These are phyloP conservation scores for Micronisus gabar DNA, from an alignment of 2,113 vertebrate genomes.

Conservation along the genomic window DNA sequence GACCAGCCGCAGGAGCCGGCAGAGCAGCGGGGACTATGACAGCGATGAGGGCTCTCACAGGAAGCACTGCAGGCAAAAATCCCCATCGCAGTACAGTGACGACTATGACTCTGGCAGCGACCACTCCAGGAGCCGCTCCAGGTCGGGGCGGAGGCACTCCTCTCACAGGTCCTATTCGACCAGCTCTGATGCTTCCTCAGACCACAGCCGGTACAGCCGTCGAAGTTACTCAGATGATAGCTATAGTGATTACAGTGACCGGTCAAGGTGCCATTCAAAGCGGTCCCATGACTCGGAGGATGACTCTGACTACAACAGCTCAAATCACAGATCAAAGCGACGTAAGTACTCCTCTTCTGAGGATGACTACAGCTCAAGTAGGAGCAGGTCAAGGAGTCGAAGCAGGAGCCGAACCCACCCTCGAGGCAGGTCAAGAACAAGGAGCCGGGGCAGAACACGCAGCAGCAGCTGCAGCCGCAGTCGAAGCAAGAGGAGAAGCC, in stretches of 20 bases:
- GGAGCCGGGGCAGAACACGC: constrained; percentile 84
- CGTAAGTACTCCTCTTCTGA: constrained; percentile 83
- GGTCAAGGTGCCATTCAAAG: constrained; percentile 79
- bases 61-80: constrained; percentile 80
- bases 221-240: constrained; percentile 89
- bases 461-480: constrained; percentile 91
- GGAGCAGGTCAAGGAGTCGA: constrained; percentile 84
- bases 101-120: constrained; percentile 87
- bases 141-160: constrained; percentile 76
- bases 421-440: constrained; percentile 66
- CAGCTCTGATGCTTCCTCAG: constrained; percentile 90
- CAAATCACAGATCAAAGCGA: constrained; percentile 82
- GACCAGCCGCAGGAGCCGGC: constrained; percentile 48
- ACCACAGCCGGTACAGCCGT: constrained; percentile 84
- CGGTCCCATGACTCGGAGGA: constrained; percentile 83
- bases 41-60: constrained; percentile 83
- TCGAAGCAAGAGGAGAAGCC: constrained; percentile 82
- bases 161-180: constrained; percentile 86
- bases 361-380: constrained; percentile 81
- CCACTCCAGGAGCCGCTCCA: constrained; percentile 84
- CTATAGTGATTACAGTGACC: constrained; percentile 92
- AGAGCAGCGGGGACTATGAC: constrained; percentile 84
- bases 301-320: constrained; percentile 88
- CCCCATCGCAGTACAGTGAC: constrained; percentile 82
- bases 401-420: constrained; percentile 77